Percentiles rank a stretch among this genome's conserved stretches.
phyloP scores from a whole-genome alignment of 2,888 invertebrate species.

The Protophormia terraenovae region DNA sequence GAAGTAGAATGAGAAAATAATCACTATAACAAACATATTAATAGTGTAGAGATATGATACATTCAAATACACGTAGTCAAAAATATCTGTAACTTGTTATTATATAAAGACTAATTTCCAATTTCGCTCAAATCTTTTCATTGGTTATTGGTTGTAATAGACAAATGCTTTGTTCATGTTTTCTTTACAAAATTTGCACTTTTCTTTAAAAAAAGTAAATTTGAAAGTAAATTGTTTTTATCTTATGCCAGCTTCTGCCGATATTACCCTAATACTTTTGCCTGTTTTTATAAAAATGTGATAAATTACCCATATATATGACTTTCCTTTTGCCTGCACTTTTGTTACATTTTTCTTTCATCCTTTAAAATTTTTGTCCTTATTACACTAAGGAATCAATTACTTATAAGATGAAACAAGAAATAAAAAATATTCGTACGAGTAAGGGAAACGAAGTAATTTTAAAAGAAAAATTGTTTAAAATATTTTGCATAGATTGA shows the following conservation, averaged over 20 bases:
- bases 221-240: no score
- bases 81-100: no score
- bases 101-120: no score
- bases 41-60: no score
- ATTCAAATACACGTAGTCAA: no score
- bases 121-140: no score
- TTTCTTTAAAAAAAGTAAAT: no score
- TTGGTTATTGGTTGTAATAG: no score
- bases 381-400: constrained; percentile 7
- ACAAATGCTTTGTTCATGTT: no score
- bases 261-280: not conserved
- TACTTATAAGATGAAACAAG: not conserved
- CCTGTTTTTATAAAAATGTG: not conserved
- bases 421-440: not conserved
- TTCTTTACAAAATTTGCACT: no score
- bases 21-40: no score
- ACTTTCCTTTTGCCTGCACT: not conserved
- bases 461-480: constrained; percentile 2
- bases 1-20: no score
- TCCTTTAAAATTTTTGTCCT: not conserved
- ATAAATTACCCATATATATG: not conserved
- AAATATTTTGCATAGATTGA: not conserved
- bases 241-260: not conserved
- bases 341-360: not conserved
- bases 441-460: not conserved